Evolutionary conservation across 2,888 invertebrate species (phyloP).

Genomic region (Empis livida): DNA sequence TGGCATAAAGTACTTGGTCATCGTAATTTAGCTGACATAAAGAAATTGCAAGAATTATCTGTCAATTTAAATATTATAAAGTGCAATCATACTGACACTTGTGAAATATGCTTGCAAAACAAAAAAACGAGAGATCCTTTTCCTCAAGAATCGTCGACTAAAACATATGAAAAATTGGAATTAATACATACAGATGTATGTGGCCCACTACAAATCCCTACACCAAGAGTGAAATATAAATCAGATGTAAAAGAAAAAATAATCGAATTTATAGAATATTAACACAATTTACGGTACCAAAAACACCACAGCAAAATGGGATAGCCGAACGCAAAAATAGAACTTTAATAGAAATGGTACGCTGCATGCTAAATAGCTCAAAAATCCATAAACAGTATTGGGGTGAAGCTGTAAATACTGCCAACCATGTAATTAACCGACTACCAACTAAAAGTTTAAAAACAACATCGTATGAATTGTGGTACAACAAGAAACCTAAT

Average conservation of each 20-base stretch:
- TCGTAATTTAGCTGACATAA: constrained; percentile 7
- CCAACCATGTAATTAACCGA: constrained; percentile 1
- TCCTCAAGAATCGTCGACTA: constrained; percentile 13
- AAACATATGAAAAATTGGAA: constrained; percentile 12
- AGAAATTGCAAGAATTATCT: constrained; percentile 5
- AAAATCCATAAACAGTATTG: neutral
- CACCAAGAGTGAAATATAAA: constrained; percentile 10
- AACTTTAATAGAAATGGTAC: constrained; percentile 12
- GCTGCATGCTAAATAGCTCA: constrained; percentile 15
- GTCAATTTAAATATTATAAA: constrained; percentile 7
- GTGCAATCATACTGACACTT: constrained; percentile 7
- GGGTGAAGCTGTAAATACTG: constrained; percentile 5
- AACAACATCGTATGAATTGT: too few relatives aligned
- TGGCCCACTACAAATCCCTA: constrained; percentile 19
- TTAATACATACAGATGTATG: constrained; percentile 21
- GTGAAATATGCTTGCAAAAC: constrained; percentile 12
- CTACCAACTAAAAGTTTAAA: neutral
- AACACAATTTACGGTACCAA: constrained; percentile 11
- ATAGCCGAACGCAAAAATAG: constrained; percentile 16
- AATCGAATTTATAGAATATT: constrained; percentile 14
- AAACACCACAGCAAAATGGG: constrained; percentile 19
- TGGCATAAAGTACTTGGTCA: constrained; percentile 13
- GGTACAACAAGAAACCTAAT: too few relatives aligned
- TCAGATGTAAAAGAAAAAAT: constrained; percentile 7
- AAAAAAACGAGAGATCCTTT: constrained; percentile 15